Conservation (phyloP, 2,113 vertebrate species). For the Hippolais icterina region DNA sequence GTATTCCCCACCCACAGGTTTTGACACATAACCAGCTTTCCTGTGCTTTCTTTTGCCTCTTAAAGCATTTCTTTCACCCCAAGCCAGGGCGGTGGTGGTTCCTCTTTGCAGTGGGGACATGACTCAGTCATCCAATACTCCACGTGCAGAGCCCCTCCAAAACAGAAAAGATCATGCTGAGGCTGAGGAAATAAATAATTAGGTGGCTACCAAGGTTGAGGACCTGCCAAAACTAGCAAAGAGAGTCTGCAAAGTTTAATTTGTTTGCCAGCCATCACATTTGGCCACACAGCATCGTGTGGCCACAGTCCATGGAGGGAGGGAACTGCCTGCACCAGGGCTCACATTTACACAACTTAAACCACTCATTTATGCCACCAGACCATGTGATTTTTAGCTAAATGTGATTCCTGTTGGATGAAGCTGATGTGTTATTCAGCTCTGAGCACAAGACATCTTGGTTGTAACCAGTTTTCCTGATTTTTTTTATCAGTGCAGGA, state of each 20-base stretch:
- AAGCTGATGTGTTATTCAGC: not conserved
- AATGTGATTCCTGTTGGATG: not conserved
- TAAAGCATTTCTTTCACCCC: not conserved
- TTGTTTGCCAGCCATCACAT: no score
- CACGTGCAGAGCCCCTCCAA: not conserved
- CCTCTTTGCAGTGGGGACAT: not conserved
- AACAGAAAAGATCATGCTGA: not conserved
- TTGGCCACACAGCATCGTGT: not conserved
- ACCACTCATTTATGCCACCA: not conserved
- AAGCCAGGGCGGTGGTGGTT: not conserved
- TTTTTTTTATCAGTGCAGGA: not conserved
- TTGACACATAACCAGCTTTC: not conserved
- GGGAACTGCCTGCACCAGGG: not conserved
- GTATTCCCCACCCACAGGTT: not conserved
- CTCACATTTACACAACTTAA: not conserved
- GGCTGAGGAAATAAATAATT: not conserved
- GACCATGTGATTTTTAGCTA: not conserved
- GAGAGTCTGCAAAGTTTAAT: not conserved
- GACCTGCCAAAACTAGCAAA: not conserved
- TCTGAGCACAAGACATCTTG: not conserved
- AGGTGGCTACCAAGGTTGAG: not conserved
- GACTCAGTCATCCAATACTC: not conserved
- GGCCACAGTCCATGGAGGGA: not conserved
- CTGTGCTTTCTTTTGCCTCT: not conserved
- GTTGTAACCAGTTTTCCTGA: not conserved